A percentile compares a stretch with the other conserved stretches of the same genome.
Evolutionary conservation across 2,888 invertebrate genomes (phyloP).

Genomic region (Endotricha flammealis): DNA sequence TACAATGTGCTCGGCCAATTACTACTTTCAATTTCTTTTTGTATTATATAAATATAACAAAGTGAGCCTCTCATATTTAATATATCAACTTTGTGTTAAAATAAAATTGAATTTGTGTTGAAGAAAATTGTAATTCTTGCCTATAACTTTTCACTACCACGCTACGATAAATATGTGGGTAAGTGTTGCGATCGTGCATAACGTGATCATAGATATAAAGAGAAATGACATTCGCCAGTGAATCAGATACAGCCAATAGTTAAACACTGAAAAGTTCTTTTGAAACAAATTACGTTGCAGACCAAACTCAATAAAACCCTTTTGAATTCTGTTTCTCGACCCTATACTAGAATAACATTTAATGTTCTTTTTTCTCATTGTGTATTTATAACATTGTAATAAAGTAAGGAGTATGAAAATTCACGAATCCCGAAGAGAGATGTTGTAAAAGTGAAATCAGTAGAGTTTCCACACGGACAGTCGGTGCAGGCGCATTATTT

Average conservation of each 20-base stretch:
- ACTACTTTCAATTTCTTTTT: slow-evolving; percentile 56
- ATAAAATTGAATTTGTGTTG: neutral
- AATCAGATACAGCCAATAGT: too few species aligned
- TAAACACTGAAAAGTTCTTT: too few species aligned
- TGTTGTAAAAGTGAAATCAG: slow-evolving; percentile 58
- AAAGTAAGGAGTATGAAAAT: too few species aligned
- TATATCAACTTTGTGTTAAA: too few species aligned
- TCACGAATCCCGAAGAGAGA: slow-evolving; percentile 25
- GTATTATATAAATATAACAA: slow-evolving; percentile 32
- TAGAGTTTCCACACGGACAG: slow-evolving; percentile 32
- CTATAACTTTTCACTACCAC: slow-evolving; percentile 5
- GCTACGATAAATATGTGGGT: slow-evolving; percentile 8
- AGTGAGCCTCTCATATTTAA: slow-evolving; percentile 17
- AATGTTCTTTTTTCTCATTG: too few species aligned
- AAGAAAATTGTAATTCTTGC: neutral
- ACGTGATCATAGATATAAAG: neutral
- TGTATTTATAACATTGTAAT: too few species aligned
- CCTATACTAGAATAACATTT: too few species aligned
- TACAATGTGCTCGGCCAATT: slow-evolving; percentile 36
- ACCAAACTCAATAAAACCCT: too few species aligned
- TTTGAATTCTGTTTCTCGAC: too few species aligned
- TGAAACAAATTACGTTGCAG: too few species aligned
- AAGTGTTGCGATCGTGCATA: slow-evolving; percentile 2
- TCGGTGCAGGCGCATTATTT: slow-evolving; percentile 15
- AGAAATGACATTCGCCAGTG: too few species aligned